Evolutionary conservation across 2,888 invertebrate species (phyloP).

Genomic region (Drosophila anomalata): DNA sequence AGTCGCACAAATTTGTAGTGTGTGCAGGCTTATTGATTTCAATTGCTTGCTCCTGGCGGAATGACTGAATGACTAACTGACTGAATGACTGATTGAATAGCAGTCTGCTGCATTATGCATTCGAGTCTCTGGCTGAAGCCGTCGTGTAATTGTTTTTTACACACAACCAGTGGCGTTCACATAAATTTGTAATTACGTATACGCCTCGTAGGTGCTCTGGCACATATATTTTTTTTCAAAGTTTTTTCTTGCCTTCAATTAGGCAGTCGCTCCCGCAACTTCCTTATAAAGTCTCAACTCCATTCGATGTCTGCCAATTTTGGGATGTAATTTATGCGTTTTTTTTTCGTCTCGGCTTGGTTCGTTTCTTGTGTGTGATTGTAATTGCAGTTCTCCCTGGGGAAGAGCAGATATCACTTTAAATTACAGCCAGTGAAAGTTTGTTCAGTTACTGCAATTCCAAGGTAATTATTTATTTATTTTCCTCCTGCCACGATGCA

Average conservation of each 20-base stretch:
- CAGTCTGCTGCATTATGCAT: slow-evolving; percentile 63
- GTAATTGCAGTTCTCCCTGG: slow-evolving; percentile 66
- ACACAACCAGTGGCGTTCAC: slow-evolving; percentile 53
- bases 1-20: slow-evolving; percentile 64
- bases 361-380: slow-evolving; percentile 33
- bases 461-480: slow-evolving; percentile 35
- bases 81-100: slow-evolving; percentile 1
- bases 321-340: slow-evolving; percentile 70
- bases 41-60: slow-evolving; percentile 17
- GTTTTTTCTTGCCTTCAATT: slow-evolving; percentile 59
- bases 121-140: slow-evolving; percentile 28
- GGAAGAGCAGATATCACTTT: slow-evolving; percentile 49
- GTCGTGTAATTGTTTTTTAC: slow-evolving; percentile 44
- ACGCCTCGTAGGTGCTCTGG: slow-evolving; percentile 71
- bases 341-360: slow-evolving; percentile 17
- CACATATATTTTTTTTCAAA: neutral
- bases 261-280: slow-evolving; percentile 53
- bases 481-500: slow-evolving; percentile 43
- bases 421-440: slow-evolving; percentile 63
- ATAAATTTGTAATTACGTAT: slow-evolving; percentile 78
- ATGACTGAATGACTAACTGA: slow-evolving; percentile 2
- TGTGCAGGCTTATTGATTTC: slow-evolving; percentile 75
- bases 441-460: slow-evolving; percentile 32
- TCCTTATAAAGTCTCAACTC: slow-evolving; percentile 64
- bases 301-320: slow-evolving; percentile 59